Evolutionary conservation across 2,797 vertebrate genomes (phyloP).

Genomic region (Diglossa cyanea): DNA sequence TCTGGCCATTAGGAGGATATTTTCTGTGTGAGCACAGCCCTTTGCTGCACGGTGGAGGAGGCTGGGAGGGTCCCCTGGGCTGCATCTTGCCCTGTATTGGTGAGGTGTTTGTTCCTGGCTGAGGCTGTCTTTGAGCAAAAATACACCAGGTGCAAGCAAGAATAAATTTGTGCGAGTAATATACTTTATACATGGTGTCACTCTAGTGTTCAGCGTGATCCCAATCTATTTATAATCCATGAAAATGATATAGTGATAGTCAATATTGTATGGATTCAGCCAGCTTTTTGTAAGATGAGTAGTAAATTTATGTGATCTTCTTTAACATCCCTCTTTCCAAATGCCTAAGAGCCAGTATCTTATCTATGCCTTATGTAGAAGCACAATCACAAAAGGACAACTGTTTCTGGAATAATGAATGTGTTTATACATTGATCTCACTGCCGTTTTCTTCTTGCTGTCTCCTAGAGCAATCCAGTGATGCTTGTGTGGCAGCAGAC

Average conservation of each 20-base stretch:
- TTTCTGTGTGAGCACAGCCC: neutral
- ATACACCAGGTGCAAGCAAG: neutral
- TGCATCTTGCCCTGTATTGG: neutral
- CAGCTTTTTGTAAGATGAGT: neutral
- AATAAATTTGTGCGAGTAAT: neutral
- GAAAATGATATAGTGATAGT: constrained; percentile 2
- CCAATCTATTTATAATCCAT: neutral
- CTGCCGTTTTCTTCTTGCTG: neutral
- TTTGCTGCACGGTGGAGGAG: accelerated
- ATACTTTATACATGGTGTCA: neutral
- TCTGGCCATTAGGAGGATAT: neutral
- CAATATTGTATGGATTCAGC: neutral
- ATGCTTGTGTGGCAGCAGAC: neutral
- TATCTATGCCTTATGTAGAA: neutral
- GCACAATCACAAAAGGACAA: neutral
- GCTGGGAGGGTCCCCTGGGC: neutral
- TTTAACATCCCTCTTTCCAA: neutral
- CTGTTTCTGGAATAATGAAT: neutral
- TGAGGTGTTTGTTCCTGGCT: neutral
- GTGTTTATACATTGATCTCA: neutral
- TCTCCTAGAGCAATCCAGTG: neutral
- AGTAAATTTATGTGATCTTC: neutral
- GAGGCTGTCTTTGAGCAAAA: neutral
- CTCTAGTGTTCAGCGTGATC: neutral
- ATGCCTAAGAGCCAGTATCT: neutral